Evolutionary conservation across 2,797 vertebrate species (phyloP).

Genomic region (Pogoniulus pusillus): DNA sequence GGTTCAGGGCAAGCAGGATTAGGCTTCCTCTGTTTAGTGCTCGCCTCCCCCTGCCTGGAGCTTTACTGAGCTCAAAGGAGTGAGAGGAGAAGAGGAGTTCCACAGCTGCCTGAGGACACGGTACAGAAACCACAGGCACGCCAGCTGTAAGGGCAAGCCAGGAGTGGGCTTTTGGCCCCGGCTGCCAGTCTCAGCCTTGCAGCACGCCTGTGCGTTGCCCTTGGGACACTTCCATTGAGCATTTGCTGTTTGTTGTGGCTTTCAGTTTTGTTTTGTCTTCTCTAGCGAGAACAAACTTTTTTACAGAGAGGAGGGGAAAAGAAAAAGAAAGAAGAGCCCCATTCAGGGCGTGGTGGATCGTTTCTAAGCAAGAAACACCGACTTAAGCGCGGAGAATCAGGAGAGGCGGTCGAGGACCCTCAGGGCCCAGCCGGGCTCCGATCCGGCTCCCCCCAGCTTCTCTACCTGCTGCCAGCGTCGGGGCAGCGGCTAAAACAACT

Average conservation of each 20-base stretch:
- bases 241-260: not conserved
- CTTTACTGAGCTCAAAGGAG: not conserved
- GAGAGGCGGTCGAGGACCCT: not conserved
- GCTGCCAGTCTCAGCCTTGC: too few relatives aligned
- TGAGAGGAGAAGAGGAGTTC: not conserved
- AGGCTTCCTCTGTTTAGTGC: not conserved
- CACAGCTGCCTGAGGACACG: accelerated
- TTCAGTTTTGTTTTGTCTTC: not conserved
- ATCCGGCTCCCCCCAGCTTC: not conserved
- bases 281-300: not conserved
- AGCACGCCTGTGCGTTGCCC: accelerated
- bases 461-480: not conserved
- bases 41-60: not conserved
- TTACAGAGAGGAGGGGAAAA: not conserved
- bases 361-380: not conserved
- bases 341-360: not conserved
- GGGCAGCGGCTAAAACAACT: not conserved
- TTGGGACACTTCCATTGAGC: not conserved
- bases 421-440: not conserved
- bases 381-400: accelerated
- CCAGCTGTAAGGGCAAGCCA: not conserved
- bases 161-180: not conserved
- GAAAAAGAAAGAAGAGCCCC: not conserved
- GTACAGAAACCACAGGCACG: not conserved
- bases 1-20: not conserved